Evolutionary conservation across 2,888 invertebrate species (phyloP).

Genomic region (Seladonia tumulorum): DNA sequence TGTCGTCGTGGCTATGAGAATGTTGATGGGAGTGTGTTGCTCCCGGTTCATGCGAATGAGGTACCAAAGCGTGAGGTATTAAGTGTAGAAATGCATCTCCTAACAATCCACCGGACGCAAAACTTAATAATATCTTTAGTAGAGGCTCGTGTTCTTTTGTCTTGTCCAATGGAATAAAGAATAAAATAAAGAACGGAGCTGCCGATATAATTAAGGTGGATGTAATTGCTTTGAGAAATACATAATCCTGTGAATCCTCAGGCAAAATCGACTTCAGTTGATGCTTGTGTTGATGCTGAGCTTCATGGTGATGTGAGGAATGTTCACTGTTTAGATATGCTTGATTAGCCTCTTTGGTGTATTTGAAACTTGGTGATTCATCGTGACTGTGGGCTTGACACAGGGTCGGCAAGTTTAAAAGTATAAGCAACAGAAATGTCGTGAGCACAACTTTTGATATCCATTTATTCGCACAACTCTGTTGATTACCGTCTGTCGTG

Average conservation of each 20-base stretch:
- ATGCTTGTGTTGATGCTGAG: conserved; percentile 64
- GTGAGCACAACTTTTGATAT: conserved; percentile 68
- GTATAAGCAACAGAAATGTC: conserved; percentile 76
- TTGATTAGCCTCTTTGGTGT: conserved; percentile 88
- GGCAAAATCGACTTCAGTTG: conserved; percentile 52
- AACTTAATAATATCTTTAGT: conserved; percentile 95
- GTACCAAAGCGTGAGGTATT: conserved; percentile 96
- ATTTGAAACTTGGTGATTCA: conserved; percentile 92
- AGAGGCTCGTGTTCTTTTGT: conserved; percentile 93
- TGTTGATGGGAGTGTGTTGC: conserved; percentile 78
- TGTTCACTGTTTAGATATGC: conserved; percentile 34
- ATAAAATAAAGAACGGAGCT: conserved; percentile 96
- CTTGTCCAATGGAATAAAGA: conserved; percentile 96
- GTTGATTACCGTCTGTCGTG: conserved; percentile 42
- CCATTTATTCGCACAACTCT: conserved; percentile 55
- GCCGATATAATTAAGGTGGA: conserved; percentile 97
- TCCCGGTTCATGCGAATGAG: conserved; percentile 83
- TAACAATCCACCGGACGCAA: conserved; percentile 97
- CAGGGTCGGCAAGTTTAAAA: conserved; percentile 79
- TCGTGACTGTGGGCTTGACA: conserved; percentile 80
- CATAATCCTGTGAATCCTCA: conserved; percentile 64
- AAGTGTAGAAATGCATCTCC: conserved; percentile 99
- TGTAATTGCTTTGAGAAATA: conserved; percentile 90
- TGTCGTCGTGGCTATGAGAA: conserved; percentile 84
- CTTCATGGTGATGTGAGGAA: background rate